Base-by-base conservation (phyloP, 2,113 vertebrate genomes). In the Elgaria multicarinata region DNA sequence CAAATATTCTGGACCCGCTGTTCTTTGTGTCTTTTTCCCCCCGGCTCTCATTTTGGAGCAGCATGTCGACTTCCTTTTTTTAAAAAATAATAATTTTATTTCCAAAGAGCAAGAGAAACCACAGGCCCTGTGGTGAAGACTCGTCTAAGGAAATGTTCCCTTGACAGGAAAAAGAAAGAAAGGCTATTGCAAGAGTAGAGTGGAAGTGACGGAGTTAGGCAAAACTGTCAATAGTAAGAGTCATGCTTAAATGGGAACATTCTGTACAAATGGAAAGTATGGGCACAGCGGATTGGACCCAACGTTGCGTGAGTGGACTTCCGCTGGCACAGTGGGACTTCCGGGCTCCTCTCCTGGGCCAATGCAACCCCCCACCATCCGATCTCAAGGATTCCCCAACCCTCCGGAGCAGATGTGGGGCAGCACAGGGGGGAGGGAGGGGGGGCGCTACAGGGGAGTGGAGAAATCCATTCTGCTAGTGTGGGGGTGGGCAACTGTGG, bases 61-160 rank as follows among this genome's bases (percentile, higher is more conserved):
- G n/a, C 26, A 71, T 6, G 16, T 20, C 46, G 42, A 81, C 87
- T 88, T 88, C 77, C 50, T 1, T 78, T 87, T 86, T 80, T 62
- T 79, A n/a, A n/a, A n/a, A n/a, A 16, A 81, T 80, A n/a, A 81
- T 36, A 88, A 88, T 42, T 66, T 81, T 18, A 53, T 71, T 72
- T 55, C 66, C 87, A 69, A 69, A 71, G n/a, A 22, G 66, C 58
- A 26, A 88, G 67, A 81, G n/a, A 88, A 81, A 81, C 87, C 77
- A 42, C 87, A 88, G n/a, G 28, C 20, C 7, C 26, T 67, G 9
- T 72, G 42, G 72, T 69, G n/a, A 72, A 88, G 77, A 13, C 50
- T 50, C 44, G 9, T 79, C 86, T 58, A 33, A 71, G 64, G 64
- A 79, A 80, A 24, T 36, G 62, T 50, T 67, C 42, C 33, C 24